phyloP scores from a whole-genome alignment of 2,113 vertebrate species.

The Indri indri region DNA sequence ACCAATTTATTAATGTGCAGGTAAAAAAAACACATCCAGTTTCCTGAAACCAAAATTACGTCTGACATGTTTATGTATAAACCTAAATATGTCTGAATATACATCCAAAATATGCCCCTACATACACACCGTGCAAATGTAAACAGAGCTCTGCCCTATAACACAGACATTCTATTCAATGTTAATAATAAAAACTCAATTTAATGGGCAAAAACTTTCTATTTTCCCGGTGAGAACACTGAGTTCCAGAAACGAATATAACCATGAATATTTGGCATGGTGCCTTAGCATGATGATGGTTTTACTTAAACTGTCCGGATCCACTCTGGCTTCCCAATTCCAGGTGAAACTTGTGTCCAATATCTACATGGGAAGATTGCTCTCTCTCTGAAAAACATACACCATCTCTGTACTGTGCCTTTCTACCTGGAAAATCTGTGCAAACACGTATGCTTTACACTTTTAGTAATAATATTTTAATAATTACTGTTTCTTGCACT shows the following conservation, averaged over 20 bases:
- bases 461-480: conserved; percentile 19
- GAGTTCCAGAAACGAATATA: background rate
- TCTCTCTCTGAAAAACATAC: background rate
- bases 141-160: background rate
- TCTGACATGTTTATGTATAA: background rate
- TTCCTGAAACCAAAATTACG: background rate
- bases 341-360: background rate
- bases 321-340: background rate
- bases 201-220: background rate
- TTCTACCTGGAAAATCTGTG: background rate
- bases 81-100: background rate
- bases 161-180: background rate
- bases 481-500: background rate
- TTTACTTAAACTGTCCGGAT: background rate
- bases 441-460: background rate
- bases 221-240: background rate
- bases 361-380: background rate
- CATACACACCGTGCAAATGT: background rate
- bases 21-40: background rate
- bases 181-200: background rate
- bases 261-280: background rate
- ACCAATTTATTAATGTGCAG: background rate
- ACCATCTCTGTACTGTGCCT: background rate
- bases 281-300: background rate
- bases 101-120: background rate